phyloP scores from a whole-genome alignment of 23 tunicate genomes.

The Ascidia mentula region DNA sequence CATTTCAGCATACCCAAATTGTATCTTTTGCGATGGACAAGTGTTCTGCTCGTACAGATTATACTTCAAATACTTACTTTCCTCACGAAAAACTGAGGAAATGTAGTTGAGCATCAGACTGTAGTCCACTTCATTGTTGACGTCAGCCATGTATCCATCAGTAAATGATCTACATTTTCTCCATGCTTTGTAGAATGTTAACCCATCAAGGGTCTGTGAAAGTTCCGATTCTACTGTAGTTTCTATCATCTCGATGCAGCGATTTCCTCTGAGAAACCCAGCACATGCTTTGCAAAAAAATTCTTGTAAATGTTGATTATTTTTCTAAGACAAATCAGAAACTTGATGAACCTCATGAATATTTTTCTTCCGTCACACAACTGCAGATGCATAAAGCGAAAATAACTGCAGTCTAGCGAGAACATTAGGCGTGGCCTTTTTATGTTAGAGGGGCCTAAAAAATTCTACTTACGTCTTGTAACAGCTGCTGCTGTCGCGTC shows the following conservation, averaged over 20 bases:
- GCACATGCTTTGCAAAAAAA: not conserved
- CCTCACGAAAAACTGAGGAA: not conserved
- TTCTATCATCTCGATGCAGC: not conserved
- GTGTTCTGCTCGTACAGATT: no score
- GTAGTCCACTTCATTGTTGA: not conserved
- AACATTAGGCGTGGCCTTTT: no score
- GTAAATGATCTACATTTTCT: conserved; percentile 1
- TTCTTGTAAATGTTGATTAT: no score
- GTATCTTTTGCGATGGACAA: no score
- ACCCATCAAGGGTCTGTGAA: not conserved
- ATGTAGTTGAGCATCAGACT: not conserved
- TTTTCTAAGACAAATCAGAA: no score
- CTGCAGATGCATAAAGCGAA: not conserved
- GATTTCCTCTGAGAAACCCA: not conserved
- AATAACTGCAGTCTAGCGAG: not conserved
- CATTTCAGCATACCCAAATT: no score
- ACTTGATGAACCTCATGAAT: no score
- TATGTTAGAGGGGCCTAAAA: no score
- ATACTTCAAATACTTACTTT: not conserved
- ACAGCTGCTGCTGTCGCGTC: not conserved
- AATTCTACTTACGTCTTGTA: no score
- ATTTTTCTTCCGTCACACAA: not conserved
- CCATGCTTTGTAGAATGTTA: not conserved
- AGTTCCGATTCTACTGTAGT: not conserved
- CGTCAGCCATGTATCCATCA: not conserved